Conservation (phyloP, 2,797 vertebrate species). For the Borostomias antarcticus region DNA sequence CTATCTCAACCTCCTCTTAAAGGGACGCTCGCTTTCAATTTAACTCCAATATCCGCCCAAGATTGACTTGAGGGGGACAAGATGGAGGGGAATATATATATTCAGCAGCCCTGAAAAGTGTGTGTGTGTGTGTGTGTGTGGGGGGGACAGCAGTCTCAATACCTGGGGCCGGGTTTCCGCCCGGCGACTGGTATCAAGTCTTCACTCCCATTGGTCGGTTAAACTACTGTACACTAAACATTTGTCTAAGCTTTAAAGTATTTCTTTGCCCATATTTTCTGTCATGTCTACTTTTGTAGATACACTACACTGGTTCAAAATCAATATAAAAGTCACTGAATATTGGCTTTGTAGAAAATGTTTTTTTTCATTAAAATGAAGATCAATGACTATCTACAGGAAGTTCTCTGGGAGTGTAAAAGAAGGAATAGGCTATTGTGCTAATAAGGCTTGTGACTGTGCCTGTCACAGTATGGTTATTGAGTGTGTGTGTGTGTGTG, state of each 20-base stretch:
- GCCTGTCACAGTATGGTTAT: slow-evolving; percentile 34
- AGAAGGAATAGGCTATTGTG: background rate
- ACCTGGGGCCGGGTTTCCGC: too few species aligned
- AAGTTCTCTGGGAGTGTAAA: background rate
- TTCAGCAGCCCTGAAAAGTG: slow-evolving; percentile 24
- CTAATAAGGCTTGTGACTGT: background rate
- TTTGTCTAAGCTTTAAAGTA: too few species aligned
- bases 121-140: background rate
- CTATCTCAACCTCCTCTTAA: slow-evolving; percentile 67
- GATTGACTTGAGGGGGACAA: slow-evolving; percentile 63
- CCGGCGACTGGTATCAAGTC: background rate
- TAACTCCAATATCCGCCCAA: slow-evolving; percentile 65
- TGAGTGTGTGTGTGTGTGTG: too few species aligned
- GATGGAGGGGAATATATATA: slow-evolving; percentile 49
- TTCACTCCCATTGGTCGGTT: background rate
- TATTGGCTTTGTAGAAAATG: background rate
- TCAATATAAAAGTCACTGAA: too few species aligned
- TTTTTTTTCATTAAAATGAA: too few species aligned
- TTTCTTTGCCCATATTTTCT: too few species aligned
- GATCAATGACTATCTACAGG: background rate
- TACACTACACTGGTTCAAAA: too few species aligned
- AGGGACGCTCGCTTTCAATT: slow-evolving; percentile 68
- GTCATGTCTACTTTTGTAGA: too few species aligned
- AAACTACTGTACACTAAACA: background rate
- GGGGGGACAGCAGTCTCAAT: slow-evolving; percentile 26